phyloP scores from a whole-genome alignment of 2,888 invertebrate species.

The Apodemia duryi region DNA sequence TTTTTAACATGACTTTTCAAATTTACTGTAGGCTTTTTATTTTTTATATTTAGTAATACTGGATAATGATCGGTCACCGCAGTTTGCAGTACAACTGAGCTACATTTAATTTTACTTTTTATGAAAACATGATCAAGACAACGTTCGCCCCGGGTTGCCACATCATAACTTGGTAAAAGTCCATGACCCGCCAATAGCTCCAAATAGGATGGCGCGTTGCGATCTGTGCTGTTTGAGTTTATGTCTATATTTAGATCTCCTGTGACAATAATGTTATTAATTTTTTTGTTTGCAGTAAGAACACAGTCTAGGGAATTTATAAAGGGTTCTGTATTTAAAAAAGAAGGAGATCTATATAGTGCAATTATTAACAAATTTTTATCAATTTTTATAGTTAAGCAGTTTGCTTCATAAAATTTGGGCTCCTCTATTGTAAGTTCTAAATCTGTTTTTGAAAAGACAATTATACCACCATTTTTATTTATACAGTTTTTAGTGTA shows the following conservation, averaged over 20 bases:
- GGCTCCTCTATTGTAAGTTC: neutral
- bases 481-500: conserved; percentile 1
- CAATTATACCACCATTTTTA: conserved; percentile 5
- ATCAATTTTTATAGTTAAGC: neutral
- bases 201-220: neutral
- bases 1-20: too few species aligned
- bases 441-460: neutral
- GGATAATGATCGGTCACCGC: too few species aligned
- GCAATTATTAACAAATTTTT: neutral
- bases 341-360: conserved; percentile 2
- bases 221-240: neutral
- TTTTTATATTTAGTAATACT: too few species aligned
- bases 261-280: neutral
- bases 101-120: neutral
- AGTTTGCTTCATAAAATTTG: neutral
- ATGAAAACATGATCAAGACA: conserved; percentile 5
- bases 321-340: neutral
- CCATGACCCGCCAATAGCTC: neutral
- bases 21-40: too few species aligned
- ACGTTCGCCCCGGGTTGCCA: neutral
- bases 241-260: conserved; percentile 16
- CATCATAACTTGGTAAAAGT: conserved; percentile 1
- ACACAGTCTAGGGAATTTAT: neutral
- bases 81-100: neutral
- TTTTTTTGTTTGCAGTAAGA: neutral